Evolutionary conservation across 2,888 invertebrate genomes (phyloP).

Genomic region (Orthosia cruda): DNA sequence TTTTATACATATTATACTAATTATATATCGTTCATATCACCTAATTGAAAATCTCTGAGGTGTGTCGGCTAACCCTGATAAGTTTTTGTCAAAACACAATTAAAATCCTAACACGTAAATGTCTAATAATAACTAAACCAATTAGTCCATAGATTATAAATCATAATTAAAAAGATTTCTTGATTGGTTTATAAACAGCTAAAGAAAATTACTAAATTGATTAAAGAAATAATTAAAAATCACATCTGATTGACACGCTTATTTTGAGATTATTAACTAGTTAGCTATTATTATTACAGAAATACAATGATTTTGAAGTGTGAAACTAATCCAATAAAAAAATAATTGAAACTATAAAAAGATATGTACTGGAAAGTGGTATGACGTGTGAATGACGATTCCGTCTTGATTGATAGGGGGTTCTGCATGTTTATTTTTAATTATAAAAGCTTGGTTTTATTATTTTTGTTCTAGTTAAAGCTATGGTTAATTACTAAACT

Average conservation of each 20-base stretch:
- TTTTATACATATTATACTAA: not conserved
- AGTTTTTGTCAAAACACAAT: constrained; percentile 21
- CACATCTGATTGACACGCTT: constrained; percentile 46
- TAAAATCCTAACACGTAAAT: constrained; percentile 9
- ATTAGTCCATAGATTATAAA: constrained; percentile 25
- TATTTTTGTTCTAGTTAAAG: no score
- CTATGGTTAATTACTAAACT: no score
- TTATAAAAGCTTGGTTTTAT: not conserved
- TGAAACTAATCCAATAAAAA: constrained; percentile 51
- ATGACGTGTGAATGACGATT: not conserved
- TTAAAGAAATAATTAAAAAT: constrained; percentile 33
- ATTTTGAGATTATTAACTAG: constrained; percentile 40
- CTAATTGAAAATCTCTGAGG: constrained; percentile 11
- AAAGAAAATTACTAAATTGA: constrained; percentile 29
- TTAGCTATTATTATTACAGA: constrained; percentile 19
- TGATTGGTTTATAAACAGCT: constrained; percentile 33
- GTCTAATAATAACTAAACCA: constrained; percentile 14
- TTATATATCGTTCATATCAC: not conserved
- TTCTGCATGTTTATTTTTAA: constrained; percentile 38
- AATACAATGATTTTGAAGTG: constrained; percentile 43
- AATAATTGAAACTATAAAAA: constrained; percentile 52
- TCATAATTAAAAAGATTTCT: constrained; percentile 28
- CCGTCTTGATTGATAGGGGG: not conserved
- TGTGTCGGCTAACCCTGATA: not conserved
- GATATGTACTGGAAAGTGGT: constrained; percentile 14